Conservation (phyloP, 2,113 vertebrate genomes). For the Bufo gargarizans region DNA sequence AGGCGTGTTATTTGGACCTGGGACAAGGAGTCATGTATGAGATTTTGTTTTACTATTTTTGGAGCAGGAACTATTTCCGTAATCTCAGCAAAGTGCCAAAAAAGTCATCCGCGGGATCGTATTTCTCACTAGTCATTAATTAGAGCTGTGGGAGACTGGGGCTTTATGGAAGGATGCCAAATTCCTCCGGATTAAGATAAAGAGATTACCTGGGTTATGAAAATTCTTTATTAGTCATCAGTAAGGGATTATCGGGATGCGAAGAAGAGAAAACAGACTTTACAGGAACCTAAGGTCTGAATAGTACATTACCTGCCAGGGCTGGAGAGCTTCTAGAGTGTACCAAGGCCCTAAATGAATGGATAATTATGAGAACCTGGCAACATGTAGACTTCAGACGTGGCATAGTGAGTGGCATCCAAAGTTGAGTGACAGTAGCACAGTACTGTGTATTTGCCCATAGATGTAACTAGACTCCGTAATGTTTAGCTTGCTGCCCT, state of each 20-base stretch:
- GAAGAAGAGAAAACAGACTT: conserved; percentile 24
- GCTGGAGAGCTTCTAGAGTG: neutral
- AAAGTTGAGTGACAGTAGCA: too few species aligned
- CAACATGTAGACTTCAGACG: neutral
- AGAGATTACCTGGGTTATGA: conserved; percentile 49
- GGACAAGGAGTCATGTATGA: neutral
- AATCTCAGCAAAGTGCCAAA: conserved; percentile 39
- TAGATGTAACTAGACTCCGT: too few species aligned
- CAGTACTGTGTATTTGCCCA: too few species aligned
- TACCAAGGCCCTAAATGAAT: neutral
- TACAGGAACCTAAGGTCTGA: neutral
- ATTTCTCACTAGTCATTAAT: conserved; percentile 29
- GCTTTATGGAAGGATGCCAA: conserved; percentile 30
- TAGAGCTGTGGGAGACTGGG: conserved; percentile 25
- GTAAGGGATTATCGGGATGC: conserved; percentile 27
- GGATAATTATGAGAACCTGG: neutral
- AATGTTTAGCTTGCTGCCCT: too few species aligned
- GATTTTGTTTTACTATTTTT: conserved; percentile 47
- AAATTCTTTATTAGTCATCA: conserved; percentile 51
- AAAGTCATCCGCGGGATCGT: conserved; percentile 20
- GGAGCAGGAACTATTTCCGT: conserved; percentile 46
- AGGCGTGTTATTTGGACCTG: conserved; percentile 12
- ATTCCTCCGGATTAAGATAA: conserved; percentile 55
- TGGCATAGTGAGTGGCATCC: neutral
- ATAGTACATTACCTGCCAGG: neutral